These are phyloP conservation scores for Psittacus erithacus DNA, from an alignment of 2,113 vertebrate species.

Conservation along the genomic window DNA sequence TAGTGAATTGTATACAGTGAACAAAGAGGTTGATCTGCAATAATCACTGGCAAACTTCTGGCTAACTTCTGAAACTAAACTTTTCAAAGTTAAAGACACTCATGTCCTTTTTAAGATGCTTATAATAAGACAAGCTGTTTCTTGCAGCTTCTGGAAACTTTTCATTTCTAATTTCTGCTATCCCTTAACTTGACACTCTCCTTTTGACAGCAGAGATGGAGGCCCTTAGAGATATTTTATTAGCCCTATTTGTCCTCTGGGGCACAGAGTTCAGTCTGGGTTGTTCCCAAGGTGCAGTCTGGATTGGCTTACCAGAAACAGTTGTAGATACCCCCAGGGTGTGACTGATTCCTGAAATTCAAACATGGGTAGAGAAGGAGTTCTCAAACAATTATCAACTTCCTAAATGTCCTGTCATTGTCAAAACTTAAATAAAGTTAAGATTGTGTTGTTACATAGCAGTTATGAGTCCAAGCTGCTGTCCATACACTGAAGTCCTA, in stretches of 20 bases:
- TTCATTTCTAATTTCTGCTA: background rate
- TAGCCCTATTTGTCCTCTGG: background rate
- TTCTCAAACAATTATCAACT: background rate
- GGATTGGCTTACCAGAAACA: accelerated
- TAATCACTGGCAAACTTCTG: background rate
- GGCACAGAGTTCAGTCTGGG: accelerated
- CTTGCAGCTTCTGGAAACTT: background rate
- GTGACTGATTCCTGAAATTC: accelerated
- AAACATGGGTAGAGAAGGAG: background rate
- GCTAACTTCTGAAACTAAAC: background rate
- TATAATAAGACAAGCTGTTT: background rate
- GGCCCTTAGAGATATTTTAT: background rate
- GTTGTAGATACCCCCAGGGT: background rate
- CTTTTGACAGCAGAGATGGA: background rate
- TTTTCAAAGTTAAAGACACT: background rate
- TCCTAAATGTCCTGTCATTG: background rate
- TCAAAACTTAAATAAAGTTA: background rate
- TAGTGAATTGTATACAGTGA: background rate
- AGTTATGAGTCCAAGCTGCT: background rate
- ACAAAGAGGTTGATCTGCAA: background rate
- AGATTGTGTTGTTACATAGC: background rate
- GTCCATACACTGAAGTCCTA: background rate
- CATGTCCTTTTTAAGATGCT: background rate
- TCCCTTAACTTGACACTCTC: background rate
- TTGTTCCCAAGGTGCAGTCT: background rate